Conservation (phyloP, 2,888 invertebrate species). For the Limnephilus marmoratus region DNA sequence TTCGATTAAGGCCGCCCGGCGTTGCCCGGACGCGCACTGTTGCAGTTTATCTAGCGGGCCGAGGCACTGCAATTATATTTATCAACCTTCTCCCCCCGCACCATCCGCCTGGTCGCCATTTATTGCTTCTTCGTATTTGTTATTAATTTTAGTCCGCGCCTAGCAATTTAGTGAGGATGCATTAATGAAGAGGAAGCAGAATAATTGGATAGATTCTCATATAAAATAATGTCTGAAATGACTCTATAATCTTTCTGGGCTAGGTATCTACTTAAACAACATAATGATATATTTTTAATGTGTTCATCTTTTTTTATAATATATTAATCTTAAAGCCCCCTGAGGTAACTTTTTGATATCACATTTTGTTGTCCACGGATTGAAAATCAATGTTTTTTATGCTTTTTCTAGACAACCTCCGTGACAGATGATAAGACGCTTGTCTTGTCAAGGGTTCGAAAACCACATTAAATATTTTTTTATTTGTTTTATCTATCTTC, state of each 20-base stretch:
- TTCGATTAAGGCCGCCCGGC: constrained; percentile 55
- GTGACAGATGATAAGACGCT: too few species aligned
- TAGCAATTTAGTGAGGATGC: constrained; percentile 18
- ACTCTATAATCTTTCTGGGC: neutral
- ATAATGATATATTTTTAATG: too few species aligned
- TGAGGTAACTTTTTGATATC: too few species aligned
- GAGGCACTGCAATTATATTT: constrained; percentile 56
- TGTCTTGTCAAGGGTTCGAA: too few species aligned
- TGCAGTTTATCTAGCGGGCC: constrained; percentile 49
- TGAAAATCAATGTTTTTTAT: too few species aligned
- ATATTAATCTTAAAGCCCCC: too few species aligned
- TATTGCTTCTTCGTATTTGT: constrained; percentile 55
- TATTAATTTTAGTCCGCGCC: constrained; percentile 51
- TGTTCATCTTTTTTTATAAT: too few species aligned
- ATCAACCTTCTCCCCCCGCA: constrained; percentile 43
- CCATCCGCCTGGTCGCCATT: constrained; percentile 17
- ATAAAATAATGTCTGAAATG: neutral
- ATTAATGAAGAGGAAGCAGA: neutral
- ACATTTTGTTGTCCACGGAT: too few species aligned
- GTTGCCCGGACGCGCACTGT: constrained; percentile 36
- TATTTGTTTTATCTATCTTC: too few species aligned
- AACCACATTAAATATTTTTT: too few species aligned
- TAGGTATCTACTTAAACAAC: too few species aligned
- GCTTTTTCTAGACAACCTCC: too few species aligned
- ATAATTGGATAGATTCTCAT: neutral